Conservation (phyloP, 2,113 vertebrate species). For the Anhinga anhinga region DNA sequence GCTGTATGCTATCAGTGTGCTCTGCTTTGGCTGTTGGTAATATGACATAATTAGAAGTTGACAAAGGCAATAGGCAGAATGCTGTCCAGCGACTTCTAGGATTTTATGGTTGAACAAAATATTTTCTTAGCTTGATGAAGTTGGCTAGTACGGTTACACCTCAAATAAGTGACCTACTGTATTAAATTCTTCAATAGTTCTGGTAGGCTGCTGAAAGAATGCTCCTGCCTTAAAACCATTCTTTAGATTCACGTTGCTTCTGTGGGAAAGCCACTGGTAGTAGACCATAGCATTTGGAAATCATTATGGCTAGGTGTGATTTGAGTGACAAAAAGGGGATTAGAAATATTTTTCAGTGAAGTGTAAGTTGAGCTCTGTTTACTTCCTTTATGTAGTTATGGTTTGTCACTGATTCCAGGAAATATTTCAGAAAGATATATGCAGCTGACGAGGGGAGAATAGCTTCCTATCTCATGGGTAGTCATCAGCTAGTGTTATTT, state of each 20-base stretch:
- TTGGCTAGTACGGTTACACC: neutral
- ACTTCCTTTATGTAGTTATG: neutral
- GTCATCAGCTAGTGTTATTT: slow-evolving; percentile 30
- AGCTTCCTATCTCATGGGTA: neutral
- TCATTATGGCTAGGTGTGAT: neutral
- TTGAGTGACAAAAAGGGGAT: slow-evolving; percentile 40
- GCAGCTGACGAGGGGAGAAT: neutral
- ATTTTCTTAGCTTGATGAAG: neutral
- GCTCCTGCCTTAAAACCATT: neutral
- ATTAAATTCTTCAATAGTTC: neutral
- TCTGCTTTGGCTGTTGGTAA: slow-evolving; percentile 12
- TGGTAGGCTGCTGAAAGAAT: neutral
- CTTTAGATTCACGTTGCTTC: neutral
- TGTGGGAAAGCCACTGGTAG: neutral
- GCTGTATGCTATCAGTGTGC: neutral
- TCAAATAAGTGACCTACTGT: neutral
- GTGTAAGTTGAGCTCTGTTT: slow-evolving; percentile 39
- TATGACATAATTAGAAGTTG: slow-evolving; percentile 19
- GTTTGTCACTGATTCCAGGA: slow-evolving; percentile 7
- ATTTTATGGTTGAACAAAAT: neutral
- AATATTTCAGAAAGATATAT: neutral
- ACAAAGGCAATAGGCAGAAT: neutral
- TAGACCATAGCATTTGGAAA: slow-evolving; percentile 2
- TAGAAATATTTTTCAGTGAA: slow-evolving; percentile 17
- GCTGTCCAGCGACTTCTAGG: neutral